Percentiles rank a stretch among this genome's conserved stretches.
Conservation (phyloP, 1,140 invertebrate species). For the Neodiprion virginianus region DNA sequence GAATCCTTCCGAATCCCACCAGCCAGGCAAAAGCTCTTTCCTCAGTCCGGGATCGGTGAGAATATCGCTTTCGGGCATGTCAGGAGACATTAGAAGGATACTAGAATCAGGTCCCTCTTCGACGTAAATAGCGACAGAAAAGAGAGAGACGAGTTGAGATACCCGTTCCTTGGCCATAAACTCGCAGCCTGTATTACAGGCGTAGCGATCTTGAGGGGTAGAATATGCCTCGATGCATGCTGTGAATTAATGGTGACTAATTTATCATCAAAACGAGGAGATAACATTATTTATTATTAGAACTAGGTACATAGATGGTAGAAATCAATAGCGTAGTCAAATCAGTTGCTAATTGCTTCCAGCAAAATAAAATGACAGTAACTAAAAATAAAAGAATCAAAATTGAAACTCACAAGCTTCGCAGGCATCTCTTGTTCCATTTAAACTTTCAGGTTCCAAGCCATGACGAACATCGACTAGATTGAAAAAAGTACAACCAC, state of each 20-base stretch:
- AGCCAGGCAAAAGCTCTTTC: constrained; percentile 53
- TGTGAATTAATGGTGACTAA: constrained; percentile 23
- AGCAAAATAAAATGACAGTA: neutral
- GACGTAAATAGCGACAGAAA: constrained; percentile 45
- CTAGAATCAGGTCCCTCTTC: constrained; percentile 48
- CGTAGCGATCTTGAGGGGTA: constrained; percentile 43
- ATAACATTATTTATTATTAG: no score
- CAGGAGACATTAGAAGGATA: constrained; percentile 48
- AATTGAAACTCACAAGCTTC: constrained; percentile 45
- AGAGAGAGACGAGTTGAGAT: constrained; percentile 40
- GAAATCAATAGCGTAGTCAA: neutral
- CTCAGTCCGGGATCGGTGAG: constrained; percentile 54
- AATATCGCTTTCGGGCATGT: constrained; percentile 54
- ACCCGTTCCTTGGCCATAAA: constrained; percentile 53
- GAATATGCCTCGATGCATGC: constrained; percentile 57
- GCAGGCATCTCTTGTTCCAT: constrained; percentile 50
- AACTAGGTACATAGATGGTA: no score
- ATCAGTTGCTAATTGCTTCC: neutral
- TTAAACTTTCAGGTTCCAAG: constrained; percentile 41
- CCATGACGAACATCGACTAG: constrained; percentile 46
- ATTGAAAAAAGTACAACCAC: constrained; percentile 58
- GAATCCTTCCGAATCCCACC: constrained; percentile 55
- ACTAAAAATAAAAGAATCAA: constrained; percentile 10
- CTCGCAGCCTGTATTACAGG: constrained; percentile 53
- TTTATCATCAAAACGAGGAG: no score